Conservation (phyloP, 2,888 invertebrate species). For the Leptinotarsa juncta region DNA sequence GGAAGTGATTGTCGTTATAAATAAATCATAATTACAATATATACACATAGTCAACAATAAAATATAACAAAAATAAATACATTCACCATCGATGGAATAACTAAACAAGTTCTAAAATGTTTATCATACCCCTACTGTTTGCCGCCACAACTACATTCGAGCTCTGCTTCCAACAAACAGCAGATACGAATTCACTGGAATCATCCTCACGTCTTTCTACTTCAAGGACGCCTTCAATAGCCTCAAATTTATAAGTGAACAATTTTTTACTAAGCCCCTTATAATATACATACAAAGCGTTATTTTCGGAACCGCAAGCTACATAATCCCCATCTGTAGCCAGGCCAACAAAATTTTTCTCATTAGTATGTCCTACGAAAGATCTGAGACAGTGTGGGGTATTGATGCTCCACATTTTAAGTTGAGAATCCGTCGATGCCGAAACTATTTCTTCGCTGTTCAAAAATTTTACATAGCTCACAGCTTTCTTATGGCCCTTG, state of each 20-base stretch:
- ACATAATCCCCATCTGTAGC: constrained; percentile 93
- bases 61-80: constrained; percentile 18
- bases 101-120: constrained; percentile 83
- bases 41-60: constrained; percentile 18
- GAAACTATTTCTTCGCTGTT: constrained; percentile 88
- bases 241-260: constrained; percentile 88
- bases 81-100: constrained; percentile 8
- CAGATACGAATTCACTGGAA: constrained; percentile 92
- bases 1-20: constrained; percentile 24
- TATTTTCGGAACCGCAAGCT: constrained; percentile 95
- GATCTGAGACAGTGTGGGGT: constrained; percentile 82
- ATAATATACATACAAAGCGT: constrained; percentile 92
- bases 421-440: constrained; percentile 90
- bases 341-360: constrained; percentile 95
- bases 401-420: constrained; percentile 91
- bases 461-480: constrained; percentile 93
- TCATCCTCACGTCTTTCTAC: constrained; percentile 85
- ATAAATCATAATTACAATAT: constrained; percentile 17
- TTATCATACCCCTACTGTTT: constrained; percentile 94
- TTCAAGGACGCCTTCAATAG: constrained; percentile 80
- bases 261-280: constrained; percentile 88
- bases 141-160: constrained; percentile 90
- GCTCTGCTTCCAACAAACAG: constrained; percentile 91
- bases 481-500: constrained; percentile 90
- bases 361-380: constrained; percentile 92